Percentiles rank a stretch among this genome's conserved stretches.
Evolutionary conservation across 2,797 vertebrate species (phyloP).

Genomic region (Ctenopoma kingsleyae): DNA sequence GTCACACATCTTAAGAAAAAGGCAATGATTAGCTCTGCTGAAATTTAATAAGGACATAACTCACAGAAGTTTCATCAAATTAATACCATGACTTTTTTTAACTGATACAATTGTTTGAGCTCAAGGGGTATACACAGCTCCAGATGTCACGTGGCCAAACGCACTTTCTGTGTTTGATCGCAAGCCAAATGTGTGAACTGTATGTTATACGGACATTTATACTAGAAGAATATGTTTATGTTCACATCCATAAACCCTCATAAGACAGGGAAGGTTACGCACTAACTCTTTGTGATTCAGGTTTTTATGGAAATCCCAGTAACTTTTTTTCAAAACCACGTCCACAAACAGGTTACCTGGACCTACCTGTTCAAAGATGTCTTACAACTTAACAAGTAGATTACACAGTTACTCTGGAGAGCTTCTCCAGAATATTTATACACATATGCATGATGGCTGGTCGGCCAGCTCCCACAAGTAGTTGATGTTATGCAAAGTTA

Average conservation of each 20-base stretch:
- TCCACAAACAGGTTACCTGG: too few relatives aligned
- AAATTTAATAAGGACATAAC: slow-evolving; percentile 61
- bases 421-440: too few relatives aligned
- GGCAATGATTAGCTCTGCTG: slow-evolving; percentile 57
- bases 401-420: neutral
- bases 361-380: too few relatives aligned
- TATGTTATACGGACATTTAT: slow-evolving; percentile 8
- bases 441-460: too few relatives aligned
- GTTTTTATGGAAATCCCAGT: slow-evolving; percentile 55
- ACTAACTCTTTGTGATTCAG: slow-evolving; percentile 21
- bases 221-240: slow-evolving; percentile 44
- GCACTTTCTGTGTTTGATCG: slow-evolving; percentile 31
- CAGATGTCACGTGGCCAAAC: slow-evolving; percentile 18
- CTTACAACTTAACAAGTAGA: slow-evolving; percentile 13
- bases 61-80: slow-evolving; percentile 56
- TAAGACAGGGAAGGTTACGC: slow-evolving; percentile 26
- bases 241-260: slow-evolving; percentile 38
- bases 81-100: slow-evolving; percentile 41
- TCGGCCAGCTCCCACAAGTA: too few relatives aligned
- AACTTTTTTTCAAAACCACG: neutral
- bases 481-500: too few relatives aligned
- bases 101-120: slow-evolving; percentile 44
- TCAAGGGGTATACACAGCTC: neutral
- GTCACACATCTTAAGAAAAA: slow-evolving; percentile 62
- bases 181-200: slow-evolving; percentile 16